Evolutionary conservation across 2,888 invertebrate genomes (phyloP), one percentile per base, ranked within the genome.

Genomic region (Timema cristinae): DNA sequence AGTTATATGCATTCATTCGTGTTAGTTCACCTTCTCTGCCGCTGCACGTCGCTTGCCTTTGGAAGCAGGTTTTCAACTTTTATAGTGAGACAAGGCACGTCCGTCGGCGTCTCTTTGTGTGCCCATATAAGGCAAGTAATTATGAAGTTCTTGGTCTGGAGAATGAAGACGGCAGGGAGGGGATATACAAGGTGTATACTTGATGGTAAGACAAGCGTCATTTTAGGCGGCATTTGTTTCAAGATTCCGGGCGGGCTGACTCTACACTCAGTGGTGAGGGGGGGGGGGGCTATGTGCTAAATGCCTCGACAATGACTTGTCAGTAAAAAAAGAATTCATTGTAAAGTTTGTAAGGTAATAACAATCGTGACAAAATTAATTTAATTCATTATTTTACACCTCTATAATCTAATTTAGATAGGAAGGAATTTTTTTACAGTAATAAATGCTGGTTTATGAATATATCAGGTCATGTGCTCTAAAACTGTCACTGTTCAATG

Each of bases 141-240:
- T 73, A 73, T 72, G 66, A 66, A 66, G 56, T 59, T 72, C 59
- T 68, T 61, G 50, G 54, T 61, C 68, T 51, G 54, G 32, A 67
- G 63, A 63, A 63, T 63, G 69, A 69, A 69, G 69, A 69, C 50
- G 61, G 50, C 32, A 61, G 48, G 54, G 68, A 52, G 54, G 51
- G 69, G 69, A 50, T 50, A 59, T 49, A 63, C 50, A 63, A 69
- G 61, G 59, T 69, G 50, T 51, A 52, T 47, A 68, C 51, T 63
- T 47, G 71, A 50, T 48, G 71, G 69, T 48, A 56, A 67, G 66
- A 54, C 69, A 69, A 51, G 56, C 71, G 71, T 68, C 71, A 68
- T 69, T 67, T 72, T 69, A 69, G 72, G 68, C 72, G 69, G 72
- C 69, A 66, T 72, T 72, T 72, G 72, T 72, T 72, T 72, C 72